Base-by-base conservation (phyloP, 1,140 invertebrate genomes). In the Chelonus insularis region DNA sequence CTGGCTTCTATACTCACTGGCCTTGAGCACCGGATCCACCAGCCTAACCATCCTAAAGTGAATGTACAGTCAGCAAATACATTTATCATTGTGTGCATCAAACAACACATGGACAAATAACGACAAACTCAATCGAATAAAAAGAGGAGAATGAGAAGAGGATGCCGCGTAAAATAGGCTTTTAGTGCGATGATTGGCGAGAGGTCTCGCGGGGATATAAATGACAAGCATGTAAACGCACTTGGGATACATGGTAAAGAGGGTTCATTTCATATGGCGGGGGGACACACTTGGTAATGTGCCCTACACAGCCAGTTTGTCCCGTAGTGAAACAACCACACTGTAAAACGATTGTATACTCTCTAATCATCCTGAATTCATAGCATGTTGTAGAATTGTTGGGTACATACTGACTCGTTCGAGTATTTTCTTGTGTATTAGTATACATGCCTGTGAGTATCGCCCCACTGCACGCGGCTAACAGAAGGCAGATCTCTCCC, bases 401-500 rank as follows among this genome's bases (percentile, higher is more conserved):
- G 39, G 21, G 45, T 43, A 18, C 37, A 55, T 41, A 56, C 43
- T 34, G 39, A 55, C 39, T 51, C 41, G 55, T 21, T 23, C 21
- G 20, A 16, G 50, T 52, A 25, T 57, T 37, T 45, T 8, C n/a
- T 21, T 54, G 25, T 51, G 29, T 59, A 34, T 23, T 54, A 57
- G 55, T 62, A 55, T 59, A 36, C 59, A 57, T 66, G 57, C 54
- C 57, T 55, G 66, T 62, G 72, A 70, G 75, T 78, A 75, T 75
- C 71, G 70, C 73, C 72, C 73, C 69, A 74, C 60, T 78, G 78
- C 75, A 75, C 73, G 76, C 76, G 73, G 72, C 68, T 71, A 79
- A 82, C 80, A 82, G 78, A 81, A 82, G 79, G 80, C 78, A 79
- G 78, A 79, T 79, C 78, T 79, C 76, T 80, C 78, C 78, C 78